These are phyloP conservation scores for Xiphophorus couchianus DNA, from an alignment of 2,113 vertebrate species.

Conservation along the genomic window DNA sequence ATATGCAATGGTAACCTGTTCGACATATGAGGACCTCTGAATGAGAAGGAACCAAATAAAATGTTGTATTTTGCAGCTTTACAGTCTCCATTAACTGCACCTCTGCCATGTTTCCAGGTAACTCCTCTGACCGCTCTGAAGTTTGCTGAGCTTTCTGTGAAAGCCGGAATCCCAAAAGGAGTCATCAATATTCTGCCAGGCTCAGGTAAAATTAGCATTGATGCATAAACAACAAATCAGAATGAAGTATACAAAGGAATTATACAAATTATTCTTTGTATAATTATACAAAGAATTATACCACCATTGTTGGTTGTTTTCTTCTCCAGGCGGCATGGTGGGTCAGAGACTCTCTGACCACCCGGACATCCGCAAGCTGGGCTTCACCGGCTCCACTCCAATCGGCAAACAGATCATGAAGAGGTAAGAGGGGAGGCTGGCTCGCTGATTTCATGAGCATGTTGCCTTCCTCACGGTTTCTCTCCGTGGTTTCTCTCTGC, in stretches of 20 bases:
- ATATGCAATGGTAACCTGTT: no score
- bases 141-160: constrained; percentile 86
- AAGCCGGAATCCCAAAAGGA: constrained; percentile 88
- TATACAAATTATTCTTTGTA: no score
- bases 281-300: no score
- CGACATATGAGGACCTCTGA: no score
- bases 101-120: constrained; percentile 72
- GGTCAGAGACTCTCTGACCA: constrained; percentile 88
- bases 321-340: constrained; percentile 79
- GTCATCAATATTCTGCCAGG: constrained; percentile 88
- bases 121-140: constrained; percentile 89
- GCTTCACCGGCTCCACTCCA: constrained; percentile 89
- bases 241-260: no score
- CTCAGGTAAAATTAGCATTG: constrained; percentile 76
- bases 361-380: constrained; percentile 87
- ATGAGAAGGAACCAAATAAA: no score
- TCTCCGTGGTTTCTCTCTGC: neutral
- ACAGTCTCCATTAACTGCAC: no score
- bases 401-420: constrained; percentile 92
- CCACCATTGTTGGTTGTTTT: neutral
- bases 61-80: no score
- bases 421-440: constrained; percentile 71
- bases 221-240: neutral
- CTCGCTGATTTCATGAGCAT: neutral
- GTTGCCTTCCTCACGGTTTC: neutral